Evolutionary conservation across 2,888 invertebrate genomes (phyloP), one percentile per base, ranked within the genome.

Genomic region (Meiosimyza platycephala): DNA sequence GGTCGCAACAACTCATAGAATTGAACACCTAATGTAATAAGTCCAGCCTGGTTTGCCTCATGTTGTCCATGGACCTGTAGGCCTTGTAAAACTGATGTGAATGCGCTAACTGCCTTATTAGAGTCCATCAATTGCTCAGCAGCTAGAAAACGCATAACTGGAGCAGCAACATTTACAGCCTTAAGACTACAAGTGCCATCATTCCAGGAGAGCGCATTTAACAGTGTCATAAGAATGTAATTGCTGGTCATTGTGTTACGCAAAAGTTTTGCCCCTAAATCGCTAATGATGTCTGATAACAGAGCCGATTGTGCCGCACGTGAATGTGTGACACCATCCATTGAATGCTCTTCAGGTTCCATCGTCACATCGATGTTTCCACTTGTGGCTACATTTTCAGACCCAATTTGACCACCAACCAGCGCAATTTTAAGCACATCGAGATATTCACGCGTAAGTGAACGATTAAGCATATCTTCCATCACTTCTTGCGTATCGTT

Each of bases 11-110:
- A 89, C 86, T 97, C 96, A 87, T 97, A 97, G 67, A 95, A 92
- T 88, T 94, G 94, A 2, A 95, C 92, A 6, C 95, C 95, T 40
- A 96, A 89, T 6, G 93, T 92, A 6, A 96, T 89, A 60, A 96
- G 87, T 1, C 92, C 84, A 0, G 95, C 94, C 85, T 94, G 95
- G 88, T 95, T 95, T 13, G 93, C 92, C 81, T 97, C 97, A 85
- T 97, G 96, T 83, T 96, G 95, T 0, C 97, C 97, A 83, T 97
- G 95, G 75, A 93, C 88, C 77, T 95, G 93, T 75, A 97, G 89
- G 64, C 95, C 96, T 78, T 92, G 92, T 74, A 95, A 88, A 77
- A 95, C 92, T 2, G 93, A 92, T 0, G 92, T 91, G 86, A 96
- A 92, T 63, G 95, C 92, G 79, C 93, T 91, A 0, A 90, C 89